Base-by-base conservation (phyloP, 2,113 vertebrate species). In the Nannospalax galili region DNA sequence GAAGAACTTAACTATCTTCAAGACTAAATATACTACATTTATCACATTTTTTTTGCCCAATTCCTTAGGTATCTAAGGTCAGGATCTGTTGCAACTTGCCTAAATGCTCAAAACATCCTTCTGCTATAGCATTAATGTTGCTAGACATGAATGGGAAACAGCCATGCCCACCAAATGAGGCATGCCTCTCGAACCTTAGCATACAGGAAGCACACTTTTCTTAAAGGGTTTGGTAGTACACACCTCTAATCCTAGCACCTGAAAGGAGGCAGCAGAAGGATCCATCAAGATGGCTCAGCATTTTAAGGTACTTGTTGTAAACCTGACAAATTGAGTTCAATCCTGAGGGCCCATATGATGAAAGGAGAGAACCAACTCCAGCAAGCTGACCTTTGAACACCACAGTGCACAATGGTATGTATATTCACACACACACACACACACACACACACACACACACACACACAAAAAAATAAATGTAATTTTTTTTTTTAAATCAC, bases 401-500 rank as follows among this genome's bases (percentile, higher is more conserved):
- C 58, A 64, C 58, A 82, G 37, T 9, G 19, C 14, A 65, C 28
- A 32, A 28, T 84, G 37, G 60, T n/a, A n/a, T n/a, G n/a, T n/a
- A n/a, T n/a, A n/a, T n/a, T n/a, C n/a, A n/a, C n/a, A n/a, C n/a
- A n/a, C n/a, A n/a, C 60, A 65, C 58, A 42, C 26, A 42, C 1
- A 4, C 8, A 42, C 37, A 42, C 40, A 65, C 9, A 82, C n/a
- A n/a, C n/a, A n/a, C n/a, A n/a, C 15, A 64, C 16, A 82, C 14
- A 40, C 24, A 81, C 4, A 79, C 32, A 79, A 42, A 32, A 11
- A 82, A 8, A 82, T 42, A 42, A 32, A 84, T 45, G 16, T 7
- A 84, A 64, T 64, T 14, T 30, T n/a, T 82, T 62, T 81, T 40
- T 42, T 58, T 10, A 92, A 95, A 91, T 88, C 32, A 92, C 40